phyloP scores from a whole-genome alignment of 2,797 vertebrate genomes.

The Alauda arvensis region DNA sequence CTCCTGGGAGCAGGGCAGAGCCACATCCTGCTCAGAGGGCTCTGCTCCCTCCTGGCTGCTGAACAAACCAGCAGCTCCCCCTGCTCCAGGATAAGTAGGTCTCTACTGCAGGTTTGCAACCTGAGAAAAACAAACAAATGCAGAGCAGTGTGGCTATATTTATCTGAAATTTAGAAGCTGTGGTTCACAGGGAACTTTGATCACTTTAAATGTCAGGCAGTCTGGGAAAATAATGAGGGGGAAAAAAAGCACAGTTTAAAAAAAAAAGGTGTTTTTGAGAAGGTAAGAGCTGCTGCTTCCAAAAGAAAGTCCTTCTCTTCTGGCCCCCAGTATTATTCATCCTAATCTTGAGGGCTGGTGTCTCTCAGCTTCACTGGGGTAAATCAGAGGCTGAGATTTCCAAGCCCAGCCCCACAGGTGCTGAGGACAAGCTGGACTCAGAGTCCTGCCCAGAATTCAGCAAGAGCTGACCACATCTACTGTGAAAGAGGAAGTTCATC shows the following conservation, averaged over 20 bases:
- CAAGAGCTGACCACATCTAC: background rate
- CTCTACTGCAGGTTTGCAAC: slow-evolving; percentile 30
- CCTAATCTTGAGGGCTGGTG: background rate
- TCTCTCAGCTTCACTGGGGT: background rate
- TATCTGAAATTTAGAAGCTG: slow-evolving; percentile 24
- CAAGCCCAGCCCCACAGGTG: background rate
- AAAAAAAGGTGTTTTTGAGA: background rate
- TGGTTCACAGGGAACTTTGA: slow-evolving; percentile 41
- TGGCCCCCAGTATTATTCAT: background rate
- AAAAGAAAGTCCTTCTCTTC: background rate
- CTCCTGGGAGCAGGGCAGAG: fast-evolving
- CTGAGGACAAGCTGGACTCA: background rate
- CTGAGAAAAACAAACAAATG: slow-evolving; percentile 34
- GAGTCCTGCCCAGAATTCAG: background rate
- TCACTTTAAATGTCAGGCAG: slow-evolving; percentile 25
- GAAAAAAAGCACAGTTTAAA: background rate
- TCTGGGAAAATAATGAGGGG: background rate
- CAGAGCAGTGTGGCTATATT: background rate
- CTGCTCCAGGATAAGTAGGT: slow-evolving; percentile 35
- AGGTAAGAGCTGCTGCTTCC: background rate
- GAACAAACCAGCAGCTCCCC: background rate
- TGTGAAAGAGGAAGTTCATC: background rate
- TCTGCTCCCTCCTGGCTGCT: background rate
- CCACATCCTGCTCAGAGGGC: background rate
- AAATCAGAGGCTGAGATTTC: background rate